Conservation (phyloP, 2,888 invertebrate species). For the Octonoba sinensis region DNA sequence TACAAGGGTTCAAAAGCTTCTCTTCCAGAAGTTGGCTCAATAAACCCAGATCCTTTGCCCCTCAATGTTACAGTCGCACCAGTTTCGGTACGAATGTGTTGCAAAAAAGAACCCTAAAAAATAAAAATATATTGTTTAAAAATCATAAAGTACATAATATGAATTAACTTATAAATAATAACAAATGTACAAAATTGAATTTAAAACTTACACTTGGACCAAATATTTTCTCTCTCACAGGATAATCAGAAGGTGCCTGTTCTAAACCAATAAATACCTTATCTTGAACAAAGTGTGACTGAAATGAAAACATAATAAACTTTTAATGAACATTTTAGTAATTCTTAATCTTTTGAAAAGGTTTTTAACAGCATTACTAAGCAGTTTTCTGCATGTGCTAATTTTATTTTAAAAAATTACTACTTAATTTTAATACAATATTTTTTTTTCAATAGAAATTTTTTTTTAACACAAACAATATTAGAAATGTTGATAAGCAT, state of each 20-base stretch:
- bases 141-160: not conserved
- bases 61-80: conserved; percentile 82
- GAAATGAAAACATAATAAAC: conserved; percentile 6
- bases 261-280: conserved; percentile 84
- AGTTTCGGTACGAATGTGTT: conserved; percentile 84
- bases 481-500: not conserved
- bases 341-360: not conserved
- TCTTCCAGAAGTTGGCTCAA: conserved; percentile 75
- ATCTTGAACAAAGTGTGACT: conserved; percentile 74
- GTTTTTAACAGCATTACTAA: not conserved
- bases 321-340: no score
- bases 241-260: conserved; percentile 82
- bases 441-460: no score
- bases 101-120: conserved; percentile 74
- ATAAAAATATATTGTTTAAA: not conserved
- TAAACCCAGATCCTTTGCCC: conserved; percentile 78
- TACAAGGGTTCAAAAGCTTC: conserved; percentile 82
- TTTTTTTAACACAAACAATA: not conserved
- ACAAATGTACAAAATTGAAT: not conserved
- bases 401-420: not conserved
- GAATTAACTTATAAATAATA: not conserved
- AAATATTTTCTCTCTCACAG: conserved; percentile 81
- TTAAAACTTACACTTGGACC: conserved; percentile 74
- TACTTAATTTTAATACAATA: not conserved
- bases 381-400: not conserved